These are phyloP conservation scores for Engystomops pustulosus DNA, from an alignment of 2,113 vertebrate species.

Conservation along the genomic window DNA sequence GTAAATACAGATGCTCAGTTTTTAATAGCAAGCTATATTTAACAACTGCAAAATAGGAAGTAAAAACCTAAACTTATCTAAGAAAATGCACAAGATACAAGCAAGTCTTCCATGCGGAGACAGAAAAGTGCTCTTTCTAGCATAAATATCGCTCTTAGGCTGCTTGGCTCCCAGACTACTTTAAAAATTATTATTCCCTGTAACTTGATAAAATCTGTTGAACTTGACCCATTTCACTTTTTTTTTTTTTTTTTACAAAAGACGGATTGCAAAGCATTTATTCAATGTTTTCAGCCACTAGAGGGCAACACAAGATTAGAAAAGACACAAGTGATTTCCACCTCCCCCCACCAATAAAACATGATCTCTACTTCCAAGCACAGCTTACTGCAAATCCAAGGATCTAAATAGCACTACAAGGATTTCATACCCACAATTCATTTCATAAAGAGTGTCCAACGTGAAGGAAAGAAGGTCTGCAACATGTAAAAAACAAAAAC, in stretches of 20 bases:
- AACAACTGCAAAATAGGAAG: too few relatives aligned
- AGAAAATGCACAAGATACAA: too few relatives aligned
- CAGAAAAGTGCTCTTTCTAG: not conserved
- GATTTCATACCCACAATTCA: constrained; percentile 33
- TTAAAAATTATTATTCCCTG: constrained; percentile 4
- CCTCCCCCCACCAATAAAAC: constrained; percentile 51
- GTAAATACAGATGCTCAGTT: too few relatives aligned
- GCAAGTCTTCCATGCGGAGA: too few relatives aligned
- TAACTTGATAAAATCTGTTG: constrained; percentile 17
- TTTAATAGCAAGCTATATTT: too few relatives aligned
- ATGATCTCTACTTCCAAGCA: constrained; percentile 42
- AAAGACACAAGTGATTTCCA: not conserved
- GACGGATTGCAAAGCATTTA: too few relatives aligned
- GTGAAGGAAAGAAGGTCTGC: not conserved
- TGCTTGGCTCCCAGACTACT: not conserved
- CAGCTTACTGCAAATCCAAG: constrained; percentile 26
- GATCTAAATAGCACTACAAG: constrained; percentile 18
- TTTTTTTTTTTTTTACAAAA: not conserved
- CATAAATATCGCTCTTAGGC: not conserved
- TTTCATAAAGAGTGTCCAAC: constrained; percentile 6
- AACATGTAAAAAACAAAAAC: not conserved
- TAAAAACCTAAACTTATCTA: too few relatives aligned
- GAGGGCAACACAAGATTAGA: constrained; percentile 51
- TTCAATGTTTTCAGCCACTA: not conserved
- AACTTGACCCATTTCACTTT: not conserved